Base-by-base conservation (phyloP, 2,113 vertebrate species). In the Phalacrocorax pelagicus region DNA sequence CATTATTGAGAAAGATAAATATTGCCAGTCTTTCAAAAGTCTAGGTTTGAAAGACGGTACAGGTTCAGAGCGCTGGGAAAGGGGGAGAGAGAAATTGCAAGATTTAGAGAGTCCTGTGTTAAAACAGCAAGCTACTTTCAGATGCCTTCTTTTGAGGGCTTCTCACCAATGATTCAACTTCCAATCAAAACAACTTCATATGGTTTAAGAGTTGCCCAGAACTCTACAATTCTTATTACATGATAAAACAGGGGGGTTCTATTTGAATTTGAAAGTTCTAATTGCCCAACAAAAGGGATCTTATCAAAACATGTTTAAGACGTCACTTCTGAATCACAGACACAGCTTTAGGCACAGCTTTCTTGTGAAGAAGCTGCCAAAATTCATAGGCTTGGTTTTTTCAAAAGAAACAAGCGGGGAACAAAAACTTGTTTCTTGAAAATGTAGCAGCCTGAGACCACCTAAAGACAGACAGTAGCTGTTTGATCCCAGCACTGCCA, bases 271-370 rank as follows among this genome's bases (percentile, higher is more conserved):
- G 38, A 65, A 82, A 80, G 55, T 70, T 81, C 73, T 74, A 90
- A 91, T 84, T 66, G 57, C 73, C 84, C 86, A 93, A 94, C 73
- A 88, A 97, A 90, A 79, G 17, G 78, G n/a, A 86, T 58, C 78
- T 74, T 67, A 94, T 62, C 89, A 90, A 90, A 96, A 92, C 89
- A 90, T 23, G 23, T 94, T 82, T 88, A 77, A 95, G 70, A 34
- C 91, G 85, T 84, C 91, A 42, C 66, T 80, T 30, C 62, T 94
- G 92, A 94, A 94, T 83, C 86, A 93, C 54, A 73, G 52, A 58
- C 95, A 93, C 74, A 86, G 87, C 61, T 86, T 66, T 86, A 51
- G 65, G 81, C 77, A 62, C 78, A 94, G 94, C 69, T 81, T 95
- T 95, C 83, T 87, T 55, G 5, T 36, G 61, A 91, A 69, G 78